Conservation (phyloP, 2,888 invertebrate species). For the Cheilosia vulpina region DNA sequence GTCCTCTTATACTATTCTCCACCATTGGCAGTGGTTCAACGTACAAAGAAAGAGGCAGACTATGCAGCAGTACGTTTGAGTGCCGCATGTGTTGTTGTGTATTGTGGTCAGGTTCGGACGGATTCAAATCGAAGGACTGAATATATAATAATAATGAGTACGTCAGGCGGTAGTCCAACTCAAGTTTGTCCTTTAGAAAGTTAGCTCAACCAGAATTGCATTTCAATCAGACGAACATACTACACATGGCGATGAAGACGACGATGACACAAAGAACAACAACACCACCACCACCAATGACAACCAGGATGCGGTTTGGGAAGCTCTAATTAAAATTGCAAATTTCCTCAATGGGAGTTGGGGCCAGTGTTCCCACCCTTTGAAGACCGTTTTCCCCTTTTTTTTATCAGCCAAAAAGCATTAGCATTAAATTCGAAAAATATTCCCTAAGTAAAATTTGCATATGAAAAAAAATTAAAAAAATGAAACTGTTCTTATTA, state of each 20-base stretch:
- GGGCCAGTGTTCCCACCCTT: not conserved
- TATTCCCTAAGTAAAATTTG: too few relatives aligned
- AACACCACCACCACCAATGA: not conserved
- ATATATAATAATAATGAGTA: conserved; percentile 54
- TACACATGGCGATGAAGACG: conserved; percentile 13
- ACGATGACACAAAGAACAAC: conserved; percentile 7
- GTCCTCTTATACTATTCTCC: not conserved
- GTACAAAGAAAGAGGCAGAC: not conserved
- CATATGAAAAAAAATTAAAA: too few relatives aligned
- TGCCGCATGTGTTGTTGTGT: conserved; percentile 40
- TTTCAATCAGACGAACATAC: conserved; percentile 55
- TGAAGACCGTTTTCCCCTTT: too few relatives aligned
- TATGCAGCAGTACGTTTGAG: not conserved
- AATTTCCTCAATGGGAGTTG: conserved; percentile 38
- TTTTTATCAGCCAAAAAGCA: too few relatives aligned
- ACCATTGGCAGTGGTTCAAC: not conserved
- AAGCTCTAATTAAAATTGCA: conserved; percentile 67
- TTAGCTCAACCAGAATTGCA: conserved; percentile 56
- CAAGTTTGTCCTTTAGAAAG: conserved; percentile 9
- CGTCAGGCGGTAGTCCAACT: not conserved
- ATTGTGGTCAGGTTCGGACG: conserved; percentile 47
- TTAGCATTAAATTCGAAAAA: too few relatives aligned
- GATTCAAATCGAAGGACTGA: conserved; percentile 45
- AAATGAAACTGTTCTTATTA: too few relatives aligned
- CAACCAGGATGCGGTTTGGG: not conserved